These are phyloP conservation scores for Psococerastis gibbosa DNA, from an alignment of 2,888 invertebrate genomes.

Conservation along the genomic window DNA sequence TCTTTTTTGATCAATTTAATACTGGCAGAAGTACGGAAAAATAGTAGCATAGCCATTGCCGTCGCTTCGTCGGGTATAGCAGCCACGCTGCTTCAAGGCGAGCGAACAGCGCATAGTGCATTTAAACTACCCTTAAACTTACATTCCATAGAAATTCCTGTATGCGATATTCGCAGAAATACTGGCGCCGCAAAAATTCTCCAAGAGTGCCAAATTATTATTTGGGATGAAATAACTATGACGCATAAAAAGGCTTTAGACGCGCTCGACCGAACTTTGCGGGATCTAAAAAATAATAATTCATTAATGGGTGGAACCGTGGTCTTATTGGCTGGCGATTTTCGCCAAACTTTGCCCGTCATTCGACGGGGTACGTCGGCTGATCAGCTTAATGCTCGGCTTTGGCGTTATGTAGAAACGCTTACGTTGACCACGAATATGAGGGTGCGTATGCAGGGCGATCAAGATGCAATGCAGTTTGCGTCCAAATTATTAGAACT, in stretches of 20 bases:
- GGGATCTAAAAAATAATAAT: conserved; percentile 13
- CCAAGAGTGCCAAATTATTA: conserved; percentile 20
- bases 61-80: conserved; percentile 24
- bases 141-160: conserved; percentile 7
- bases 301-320: conserved; percentile 17
- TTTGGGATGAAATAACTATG: conserved; percentile 27
- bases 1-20: conserved; percentile 22
- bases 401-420: not conserved
- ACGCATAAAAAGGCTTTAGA: conserved; percentile 22
- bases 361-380: conserved; percentile 15
- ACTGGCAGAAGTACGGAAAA: conserved; percentile 19
- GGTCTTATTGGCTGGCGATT: conserved; percentile 20
- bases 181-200: conserved; percentile 20
- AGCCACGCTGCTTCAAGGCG: conserved; percentile 24
- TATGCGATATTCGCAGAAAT: conserved; percentile 21
- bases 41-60: conserved; percentile 21
- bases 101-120: conserved; percentile 22
- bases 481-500: not conserved
- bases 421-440: not conserved
- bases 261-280: conserved; percentile 20
- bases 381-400: not conserved
- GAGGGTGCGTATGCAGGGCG: not conserved
- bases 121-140: conserved; percentile 22
- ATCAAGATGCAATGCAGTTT: not conserved
- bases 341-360: conserved; percentile 20